Conservation (phyloP, 2,797 vertebrate species). For the Neomorphus geoffroyi region DNA sequence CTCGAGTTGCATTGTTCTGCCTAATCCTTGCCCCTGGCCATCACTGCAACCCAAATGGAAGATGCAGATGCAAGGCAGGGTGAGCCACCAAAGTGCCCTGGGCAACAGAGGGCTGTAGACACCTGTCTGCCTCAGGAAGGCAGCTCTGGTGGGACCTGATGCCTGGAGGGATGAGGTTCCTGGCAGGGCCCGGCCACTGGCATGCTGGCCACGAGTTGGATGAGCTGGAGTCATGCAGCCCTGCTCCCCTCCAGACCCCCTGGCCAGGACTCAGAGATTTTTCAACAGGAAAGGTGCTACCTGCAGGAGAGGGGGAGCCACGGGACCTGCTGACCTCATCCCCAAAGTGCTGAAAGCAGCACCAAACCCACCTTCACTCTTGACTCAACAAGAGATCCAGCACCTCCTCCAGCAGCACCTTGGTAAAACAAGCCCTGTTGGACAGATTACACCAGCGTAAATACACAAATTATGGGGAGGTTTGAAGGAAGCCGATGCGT, state of each 20-base stretch:
- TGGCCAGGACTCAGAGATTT: background rate
- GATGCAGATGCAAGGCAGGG: no score
- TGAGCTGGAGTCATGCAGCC: background rate
- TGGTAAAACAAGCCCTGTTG: background rate
- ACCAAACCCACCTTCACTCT: background rate
- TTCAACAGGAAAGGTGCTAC: background rate
- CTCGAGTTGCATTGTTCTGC: background rate
- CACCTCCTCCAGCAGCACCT: background rate
- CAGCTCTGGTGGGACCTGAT: no score
- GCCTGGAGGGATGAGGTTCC: no score
- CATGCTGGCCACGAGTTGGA: no score
- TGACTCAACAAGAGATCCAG: background rate
- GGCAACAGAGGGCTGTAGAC: no score
- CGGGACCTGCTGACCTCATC: background rate
- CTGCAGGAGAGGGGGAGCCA: background rate
- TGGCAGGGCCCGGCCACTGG: background rate
- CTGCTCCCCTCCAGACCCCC: background rate
- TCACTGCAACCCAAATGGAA: background rate
- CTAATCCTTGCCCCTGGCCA: background rate
- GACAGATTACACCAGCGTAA: background rate
- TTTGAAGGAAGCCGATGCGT: background rate
- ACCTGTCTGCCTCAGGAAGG: no score
- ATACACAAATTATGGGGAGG: background rate
- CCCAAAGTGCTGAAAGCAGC: background rate
- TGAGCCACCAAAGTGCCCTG: no score